These are phyloP conservation scores for Sylvia atricapilla DNA, from an alignment of 2,113 vertebrate species.

Conservation along the genomic window DNA sequence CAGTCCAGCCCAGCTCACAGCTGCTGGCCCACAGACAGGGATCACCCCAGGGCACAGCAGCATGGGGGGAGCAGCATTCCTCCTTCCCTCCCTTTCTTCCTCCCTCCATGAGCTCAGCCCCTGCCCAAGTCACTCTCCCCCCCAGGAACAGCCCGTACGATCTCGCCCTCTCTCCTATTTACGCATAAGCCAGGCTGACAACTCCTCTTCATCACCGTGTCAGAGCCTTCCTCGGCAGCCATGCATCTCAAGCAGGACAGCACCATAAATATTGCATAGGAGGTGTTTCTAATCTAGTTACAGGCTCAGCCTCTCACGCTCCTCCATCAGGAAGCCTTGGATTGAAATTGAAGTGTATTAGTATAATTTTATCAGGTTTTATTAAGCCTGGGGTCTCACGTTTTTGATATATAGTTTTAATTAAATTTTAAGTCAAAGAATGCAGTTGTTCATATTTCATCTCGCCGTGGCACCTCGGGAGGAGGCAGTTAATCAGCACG, in stretches of 20 bases:
- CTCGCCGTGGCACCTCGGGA: neutral
- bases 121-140: neutral
- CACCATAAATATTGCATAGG: conserved; percentile 27
- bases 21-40: neutral
- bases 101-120: neutral
- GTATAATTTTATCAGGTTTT: conserved; percentile 65
- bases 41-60: neutral
- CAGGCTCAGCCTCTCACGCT: neutral
- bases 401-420: conserved; percentile 71
- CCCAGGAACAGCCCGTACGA: neutral
- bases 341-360: conserved; percentile 59
- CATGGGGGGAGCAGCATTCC: neutral
- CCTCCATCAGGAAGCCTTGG: conserved; percentile 56
- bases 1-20: fast-evolving
- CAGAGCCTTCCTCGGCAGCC: neutral
- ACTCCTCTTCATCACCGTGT: neutral
- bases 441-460: conserved; percentile 54
- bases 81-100: neutral
- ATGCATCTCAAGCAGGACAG: conserved; percentile 50
- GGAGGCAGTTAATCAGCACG: conserved; percentile 32
- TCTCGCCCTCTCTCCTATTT: neutral
- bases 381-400: conserved; percentile 58
- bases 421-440: conserved; percentile 72
- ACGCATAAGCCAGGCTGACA: neutral
- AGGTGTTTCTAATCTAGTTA: conserved; percentile 44